These are phyloP conservation scores for Caranx melampygus DNA, from an alignment of 2,113 vertebrate species.

Conservation along the genomic window DNA sequence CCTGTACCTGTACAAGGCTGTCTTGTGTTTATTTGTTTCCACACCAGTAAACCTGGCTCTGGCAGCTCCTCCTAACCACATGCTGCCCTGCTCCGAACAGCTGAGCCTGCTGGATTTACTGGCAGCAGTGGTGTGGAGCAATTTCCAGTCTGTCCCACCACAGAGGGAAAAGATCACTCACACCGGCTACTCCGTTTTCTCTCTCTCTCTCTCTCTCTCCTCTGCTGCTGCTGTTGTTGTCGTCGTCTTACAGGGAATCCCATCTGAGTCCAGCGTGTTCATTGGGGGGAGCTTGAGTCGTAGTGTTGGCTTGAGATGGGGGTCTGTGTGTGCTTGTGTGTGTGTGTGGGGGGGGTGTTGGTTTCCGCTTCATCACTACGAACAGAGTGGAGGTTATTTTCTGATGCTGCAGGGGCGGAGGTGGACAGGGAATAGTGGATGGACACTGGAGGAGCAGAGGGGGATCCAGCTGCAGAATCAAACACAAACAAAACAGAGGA, in stretches of 20 bases:
- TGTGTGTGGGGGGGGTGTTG: conserved; percentile 63
- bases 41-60: conserved; percentile 54
- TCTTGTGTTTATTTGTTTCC: conserved; percentile 57
- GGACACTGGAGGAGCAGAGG: conserved; percentile 37
- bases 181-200: conserved; percentile 43
- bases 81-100: conserved; percentile 42
- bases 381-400: conserved; percentile 62
- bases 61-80: conserved; percentile 49
- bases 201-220: conserved; percentile 32
- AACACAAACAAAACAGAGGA: conserved; percentile 51
- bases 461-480: conserved; percentile 65
- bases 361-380: conserved; percentile 69
- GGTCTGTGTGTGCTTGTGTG: conserved; percentile 17
- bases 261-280: conserved; percentile 27
- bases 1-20: conserved; percentile 45
- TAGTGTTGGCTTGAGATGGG: conserved; percentile 13
- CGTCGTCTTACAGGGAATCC: conserved; percentile 38
- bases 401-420: conserved; percentile 62
- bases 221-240: neutral
- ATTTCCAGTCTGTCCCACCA: conserved; percentile 67
- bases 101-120: conserved; percentile 69
- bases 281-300: conserved; percentile 12
- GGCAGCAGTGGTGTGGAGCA: conserved; percentile 48
- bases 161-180: conserved; percentile 74
- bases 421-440: conserved; percentile 62